These are phyloP conservation scores for Dryoscopus gambensis DNA, from an alignment of 2,113 vertebrate species.

Conservation along the genomic window DNA sequence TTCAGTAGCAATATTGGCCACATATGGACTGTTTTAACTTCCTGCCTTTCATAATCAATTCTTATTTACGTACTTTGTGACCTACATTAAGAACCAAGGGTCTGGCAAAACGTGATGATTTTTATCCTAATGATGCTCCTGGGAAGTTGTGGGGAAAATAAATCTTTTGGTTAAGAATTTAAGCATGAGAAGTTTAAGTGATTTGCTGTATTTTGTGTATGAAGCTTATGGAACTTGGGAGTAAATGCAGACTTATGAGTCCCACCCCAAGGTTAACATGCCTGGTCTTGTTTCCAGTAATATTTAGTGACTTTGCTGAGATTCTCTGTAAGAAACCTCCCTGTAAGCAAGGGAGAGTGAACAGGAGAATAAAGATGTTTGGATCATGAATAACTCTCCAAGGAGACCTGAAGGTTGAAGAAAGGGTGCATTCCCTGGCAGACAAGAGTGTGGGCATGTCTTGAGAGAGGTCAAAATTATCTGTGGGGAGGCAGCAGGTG, in stretches of 20 bases:
- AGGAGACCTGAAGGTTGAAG: neutral
- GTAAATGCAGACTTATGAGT: neutral
- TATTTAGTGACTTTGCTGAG: neutral
- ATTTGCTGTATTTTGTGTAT: neutral
- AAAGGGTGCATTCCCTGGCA: neutral
- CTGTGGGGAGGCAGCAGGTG: neutral
- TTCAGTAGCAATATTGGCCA: conserved; percentile 23
- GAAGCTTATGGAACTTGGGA: neutral
- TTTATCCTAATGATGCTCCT: neutral
- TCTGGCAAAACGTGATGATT: neutral
- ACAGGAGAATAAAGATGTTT: neutral
- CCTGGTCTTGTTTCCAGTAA: neutral
- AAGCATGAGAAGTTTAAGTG: accelerated
- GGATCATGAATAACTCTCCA: neutral
- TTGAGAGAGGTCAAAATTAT: neutral
- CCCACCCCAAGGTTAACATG: neutral
- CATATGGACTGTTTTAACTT: conserved; percentile 38
- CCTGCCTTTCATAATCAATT: conserved; percentile 46
- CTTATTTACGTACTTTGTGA: neutral
- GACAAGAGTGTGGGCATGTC: neutral
- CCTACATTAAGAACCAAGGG: neutral
- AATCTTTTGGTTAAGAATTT: neutral
- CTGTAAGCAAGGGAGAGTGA: neutral
- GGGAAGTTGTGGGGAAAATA: neutral
- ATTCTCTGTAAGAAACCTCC: neutral